phyloP scores from a whole-genome alignment of 2,113 vertebrate genomes.

The Antechinus flavipes region DNA sequence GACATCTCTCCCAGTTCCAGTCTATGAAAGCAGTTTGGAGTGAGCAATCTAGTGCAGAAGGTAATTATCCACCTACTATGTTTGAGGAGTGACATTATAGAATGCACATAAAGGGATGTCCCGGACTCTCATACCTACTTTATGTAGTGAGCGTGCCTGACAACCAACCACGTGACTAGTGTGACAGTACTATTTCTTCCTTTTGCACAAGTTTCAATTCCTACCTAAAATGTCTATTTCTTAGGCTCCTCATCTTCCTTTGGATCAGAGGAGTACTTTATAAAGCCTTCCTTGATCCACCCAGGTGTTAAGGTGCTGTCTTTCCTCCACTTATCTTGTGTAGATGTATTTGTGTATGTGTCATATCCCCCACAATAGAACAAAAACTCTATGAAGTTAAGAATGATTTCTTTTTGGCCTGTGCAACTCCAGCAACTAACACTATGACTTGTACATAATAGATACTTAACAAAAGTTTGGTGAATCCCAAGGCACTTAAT shows the following conservation, averaged over 20 bases:
- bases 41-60: not conserved
- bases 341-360: not conserved
- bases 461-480: not conserved
- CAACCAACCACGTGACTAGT: not conserved
- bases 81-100: not conserved
- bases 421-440: not conserved
- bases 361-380: not conserved
- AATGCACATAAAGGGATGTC: not conserved
- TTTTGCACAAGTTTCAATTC: not conserved
- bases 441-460: not conserved
- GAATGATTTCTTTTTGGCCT: not conserved
- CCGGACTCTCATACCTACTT: not conserved
- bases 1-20: not conserved
- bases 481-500: not conserved
- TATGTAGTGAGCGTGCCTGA: not conserved
- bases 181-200: not conserved
- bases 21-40: not conserved
- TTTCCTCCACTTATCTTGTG: not conserved
- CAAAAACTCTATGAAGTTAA: not conserved
- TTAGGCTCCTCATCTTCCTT: not conserved
- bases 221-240: not conserved
- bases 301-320: not conserved
- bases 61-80: not conserved
- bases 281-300: not conserved
- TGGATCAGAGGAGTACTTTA: not conserved